Percentiles rank a stretch among this genome's conserved stretches.
Conservation (phyloP, 2,888 invertebrate genomes). For the Acrobasis repandana region DNA sequence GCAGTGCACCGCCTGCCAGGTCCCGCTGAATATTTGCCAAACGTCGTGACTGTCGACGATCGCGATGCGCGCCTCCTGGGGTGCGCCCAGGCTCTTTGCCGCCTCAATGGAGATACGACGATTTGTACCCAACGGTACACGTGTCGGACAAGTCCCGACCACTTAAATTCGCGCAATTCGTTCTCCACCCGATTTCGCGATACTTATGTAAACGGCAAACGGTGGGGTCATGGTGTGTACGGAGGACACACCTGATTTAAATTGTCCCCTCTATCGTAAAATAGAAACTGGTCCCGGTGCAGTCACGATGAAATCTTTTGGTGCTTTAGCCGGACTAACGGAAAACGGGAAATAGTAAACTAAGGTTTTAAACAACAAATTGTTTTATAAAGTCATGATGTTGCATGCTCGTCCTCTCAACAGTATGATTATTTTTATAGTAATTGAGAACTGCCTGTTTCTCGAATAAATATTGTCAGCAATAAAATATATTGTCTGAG, state of each 20-base stretch:
- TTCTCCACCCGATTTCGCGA: conserved; percentile 36
- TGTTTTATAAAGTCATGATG: background rate
- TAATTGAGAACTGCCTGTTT: no score
- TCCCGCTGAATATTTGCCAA: conserved; percentile 78
- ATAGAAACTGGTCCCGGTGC: conserved; percentile 8
- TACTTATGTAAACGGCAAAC: conserved; percentile 28
- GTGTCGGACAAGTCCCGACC: conserved; percentile 60
- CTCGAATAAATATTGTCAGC: no score
- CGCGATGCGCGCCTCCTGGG: conserved; percentile 79
- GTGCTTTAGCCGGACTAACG: conserved; percentile 4
- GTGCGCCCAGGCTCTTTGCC: conserved; percentile 59
- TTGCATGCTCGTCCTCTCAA: background rate
- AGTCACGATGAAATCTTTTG: conserved; percentile 15
- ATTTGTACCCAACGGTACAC: conserved; percentile 76
- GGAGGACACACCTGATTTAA: conserved; percentile 19
- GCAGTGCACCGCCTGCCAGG: conserved; percentile 56
- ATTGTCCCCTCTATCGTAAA: conserved; percentile 16
- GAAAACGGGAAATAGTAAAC: background rate
- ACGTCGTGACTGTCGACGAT: conserved; percentile 80
- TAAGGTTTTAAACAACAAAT: background rate
- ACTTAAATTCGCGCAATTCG: conserved; percentile 57
- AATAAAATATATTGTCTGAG: no score
- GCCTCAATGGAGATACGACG: conserved; percentile 75
- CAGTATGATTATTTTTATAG: no score
- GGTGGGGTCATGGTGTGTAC: conserved; percentile 23